Evolutionary conservation across 2,113 vertebrate species (phyloP).

Genomic region (Microtus oregoni): DNA sequence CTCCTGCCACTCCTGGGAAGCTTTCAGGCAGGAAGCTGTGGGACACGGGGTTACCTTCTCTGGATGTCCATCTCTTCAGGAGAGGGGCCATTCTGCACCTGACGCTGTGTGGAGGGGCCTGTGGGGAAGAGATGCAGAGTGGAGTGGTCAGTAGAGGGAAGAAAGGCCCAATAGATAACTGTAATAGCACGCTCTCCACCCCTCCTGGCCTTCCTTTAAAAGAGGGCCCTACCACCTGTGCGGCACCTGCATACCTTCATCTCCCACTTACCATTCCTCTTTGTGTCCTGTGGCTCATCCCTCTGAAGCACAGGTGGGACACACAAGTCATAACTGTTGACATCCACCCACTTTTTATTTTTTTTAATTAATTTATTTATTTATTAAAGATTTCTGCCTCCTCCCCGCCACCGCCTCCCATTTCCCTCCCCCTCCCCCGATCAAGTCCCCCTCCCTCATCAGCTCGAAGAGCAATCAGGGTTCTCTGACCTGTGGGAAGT

Average conservation of each 20-base stretch:
- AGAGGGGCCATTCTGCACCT: slow-evolving; percentile 95
- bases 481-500: no score
- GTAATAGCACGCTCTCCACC: rapidly evolving
- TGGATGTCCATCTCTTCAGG: slow-evolving; percentile 96
- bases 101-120: slow-evolving; percentile 96
- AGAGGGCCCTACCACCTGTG: not conserved
- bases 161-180: rapidly evolving
- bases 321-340: not conserved
- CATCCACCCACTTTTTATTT: not conserved
- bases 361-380: no score
- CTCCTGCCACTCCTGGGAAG: not conserved
- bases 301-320: rapidly evolving
- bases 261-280: no score
- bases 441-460: no score
- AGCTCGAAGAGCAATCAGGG: no score
- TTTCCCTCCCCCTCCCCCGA: no score
- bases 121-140: slow-evolving; percentile 71
- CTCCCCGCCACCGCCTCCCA: no score
- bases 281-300: rapidly evolving
- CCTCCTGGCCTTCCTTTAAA: not conserved
- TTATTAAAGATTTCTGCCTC: no score
- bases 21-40: not conserved
- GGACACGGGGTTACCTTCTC: slow-evolving; percentile 89
- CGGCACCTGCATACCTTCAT: rapidly evolving
- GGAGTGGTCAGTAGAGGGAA: slow-evolving; percentile 20